phyloP scores from a whole-genome alignment of 2,888 invertebrate genomes.

The Hermodice carunculata region DNA sequence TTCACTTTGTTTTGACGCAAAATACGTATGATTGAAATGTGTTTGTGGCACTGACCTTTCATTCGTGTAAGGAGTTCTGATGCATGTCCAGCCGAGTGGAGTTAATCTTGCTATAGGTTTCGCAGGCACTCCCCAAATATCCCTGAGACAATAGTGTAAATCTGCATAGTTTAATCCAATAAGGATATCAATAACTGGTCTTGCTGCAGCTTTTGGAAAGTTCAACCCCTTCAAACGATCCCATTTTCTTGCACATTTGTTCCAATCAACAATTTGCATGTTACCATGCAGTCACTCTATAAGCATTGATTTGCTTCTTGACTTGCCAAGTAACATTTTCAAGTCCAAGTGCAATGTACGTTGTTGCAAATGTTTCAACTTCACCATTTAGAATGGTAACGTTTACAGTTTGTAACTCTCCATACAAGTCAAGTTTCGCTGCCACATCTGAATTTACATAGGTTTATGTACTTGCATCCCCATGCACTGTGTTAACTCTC shows the following conservation, averaged over 20 bases:
- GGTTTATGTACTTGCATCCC: constrained; percentile 2
- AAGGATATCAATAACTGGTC: constrained; percentile 20
- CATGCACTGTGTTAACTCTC: constrained; percentile 1
- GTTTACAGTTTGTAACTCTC: background rate
- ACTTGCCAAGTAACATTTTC: constrained; percentile 21
- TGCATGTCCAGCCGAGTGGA: constrained; percentile 39
- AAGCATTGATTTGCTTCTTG: constrained; percentile 9
- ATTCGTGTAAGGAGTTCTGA: constrained; percentile 24
- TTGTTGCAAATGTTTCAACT: constrained; percentile 8
- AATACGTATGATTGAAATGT: too few relatives aligned
- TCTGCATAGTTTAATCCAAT: constrained; percentile 34
- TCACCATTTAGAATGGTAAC: constrained; percentile 22
- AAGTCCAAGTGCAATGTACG: constrained; percentile 15
- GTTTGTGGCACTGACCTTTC: too few relatives aligned
- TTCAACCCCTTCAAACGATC: constrained; percentile 12
- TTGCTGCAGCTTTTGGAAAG: constrained; percentile 1
- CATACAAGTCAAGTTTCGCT: background rate
- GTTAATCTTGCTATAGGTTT: constrained; percentile 29
- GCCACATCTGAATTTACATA: constrained; percentile 1
- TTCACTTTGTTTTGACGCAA: background rate
- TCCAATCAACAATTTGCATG: constrained; percentile 19
- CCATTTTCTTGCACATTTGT: background rate
- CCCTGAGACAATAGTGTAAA: constrained; percentile 21
- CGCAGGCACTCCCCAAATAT: constrained; percentile 28
- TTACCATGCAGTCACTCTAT: constrained; percentile 18